Conservation (phyloP, 2,113 vertebrate species). For the Seriola dumerili region DNA sequence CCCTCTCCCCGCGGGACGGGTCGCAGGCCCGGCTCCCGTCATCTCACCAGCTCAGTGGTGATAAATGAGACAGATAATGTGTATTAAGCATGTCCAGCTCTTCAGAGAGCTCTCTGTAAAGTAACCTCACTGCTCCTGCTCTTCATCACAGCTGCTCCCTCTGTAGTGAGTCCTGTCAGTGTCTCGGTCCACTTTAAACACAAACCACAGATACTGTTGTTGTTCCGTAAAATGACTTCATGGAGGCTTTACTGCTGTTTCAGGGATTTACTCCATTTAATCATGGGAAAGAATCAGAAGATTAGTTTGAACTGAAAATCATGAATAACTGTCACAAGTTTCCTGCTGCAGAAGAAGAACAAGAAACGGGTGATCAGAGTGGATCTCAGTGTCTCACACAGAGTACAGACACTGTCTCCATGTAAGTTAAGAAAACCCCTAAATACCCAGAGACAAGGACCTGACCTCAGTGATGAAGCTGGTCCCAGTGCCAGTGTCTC, state of each 20-base stretch:
- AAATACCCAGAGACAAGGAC: neutral
- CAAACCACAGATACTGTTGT: neutral
- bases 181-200: neutral
- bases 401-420: too few species aligned
- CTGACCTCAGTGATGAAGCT: neutral
- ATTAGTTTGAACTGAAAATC: neutral
- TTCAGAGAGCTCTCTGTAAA: conserved; percentile 83
- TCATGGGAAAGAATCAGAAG: neutral
- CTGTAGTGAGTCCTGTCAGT: conserved; percentile 85
- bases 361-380: too few species aligned
- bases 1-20: conserved; percentile 80
- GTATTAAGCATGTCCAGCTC: conserved; percentile 89
- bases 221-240: neutral
- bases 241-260: neutral
- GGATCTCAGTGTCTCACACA: too few species aligned
- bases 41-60: conserved; percentile 87
- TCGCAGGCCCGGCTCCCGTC: conserved; percentile 85
- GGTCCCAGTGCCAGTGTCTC: too few species aligned
- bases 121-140: conserved; percentile 91
- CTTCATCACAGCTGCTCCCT: conserved; percentile 90
- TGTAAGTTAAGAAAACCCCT: neutral
- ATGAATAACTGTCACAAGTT: neutral
- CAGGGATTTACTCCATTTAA: neutral
- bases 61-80: conserved; percentile 91
- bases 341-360: too few species aligned